These are phyloP conservation scores for Sinotaia quadrata DNA, from an alignment of 2,888 invertebrate genomes.

Conservation along the genomic window DNA sequence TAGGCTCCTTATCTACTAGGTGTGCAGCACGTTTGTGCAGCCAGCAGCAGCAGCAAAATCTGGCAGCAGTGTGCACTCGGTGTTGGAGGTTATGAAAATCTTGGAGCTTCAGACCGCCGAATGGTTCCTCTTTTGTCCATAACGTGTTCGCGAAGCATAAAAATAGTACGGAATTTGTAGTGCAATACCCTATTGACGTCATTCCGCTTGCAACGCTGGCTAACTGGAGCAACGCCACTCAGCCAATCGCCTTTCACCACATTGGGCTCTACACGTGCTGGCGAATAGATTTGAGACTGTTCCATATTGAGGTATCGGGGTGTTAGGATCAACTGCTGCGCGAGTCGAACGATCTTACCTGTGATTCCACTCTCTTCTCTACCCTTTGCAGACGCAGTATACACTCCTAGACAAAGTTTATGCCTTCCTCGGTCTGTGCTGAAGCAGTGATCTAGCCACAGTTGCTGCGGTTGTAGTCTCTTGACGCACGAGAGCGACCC, in stretches of 20 bases:
- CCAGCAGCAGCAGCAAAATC: not conserved
- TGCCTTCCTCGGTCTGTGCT: slow-evolving; percentile 4
- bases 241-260: slow-evolving; percentile 52
- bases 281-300: slow-evolving; percentile 37
- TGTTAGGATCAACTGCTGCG: no score
- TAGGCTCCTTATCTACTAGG: no score
- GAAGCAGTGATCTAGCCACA: slow-evolving; percentile 3
- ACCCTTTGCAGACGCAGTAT: not conserved
- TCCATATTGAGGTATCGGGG: slow-evolving; percentile 30
- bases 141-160: slow-evolving; percentile 24
- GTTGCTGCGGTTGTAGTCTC: not conserved
- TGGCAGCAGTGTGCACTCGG: not conserved
- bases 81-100: not conserved
- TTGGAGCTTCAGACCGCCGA: slow-evolving; percentile 14
- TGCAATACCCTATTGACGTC: slow-evolving; percentile 44
- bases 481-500: not conserved
- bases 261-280: slow-evolving; percentile 46
- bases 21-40: not conserved
- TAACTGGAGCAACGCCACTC: slow-evolving; percentile 35
- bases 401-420: slow-evolving; percentile 10
- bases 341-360: no score
- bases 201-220: slow-evolving; percentile 35
- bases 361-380: not conserved
- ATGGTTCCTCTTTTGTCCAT: slow-evolving; percentile 39
- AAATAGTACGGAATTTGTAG: slow-evolving; percentile 40